Percentiles rank a stretch among this genome's conserved stretches.
Evolutionary conservation across 2,888 invertebrate species (phyloP).

Genomic region (Emmelina monodactyla): DNA sequence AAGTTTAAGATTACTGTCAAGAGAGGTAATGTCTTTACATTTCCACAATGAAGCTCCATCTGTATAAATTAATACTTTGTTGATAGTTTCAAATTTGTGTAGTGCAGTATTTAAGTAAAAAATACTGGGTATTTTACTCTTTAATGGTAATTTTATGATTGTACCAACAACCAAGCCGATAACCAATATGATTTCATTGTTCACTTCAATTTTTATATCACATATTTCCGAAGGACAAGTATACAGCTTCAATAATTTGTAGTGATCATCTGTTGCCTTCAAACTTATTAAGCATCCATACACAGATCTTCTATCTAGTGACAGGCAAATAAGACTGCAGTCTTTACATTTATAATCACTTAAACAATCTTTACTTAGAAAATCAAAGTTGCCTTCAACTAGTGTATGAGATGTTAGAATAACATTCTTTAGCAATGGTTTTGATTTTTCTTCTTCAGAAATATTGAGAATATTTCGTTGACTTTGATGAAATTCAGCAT

Average conservation of each 20-base stretch:
- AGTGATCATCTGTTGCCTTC: conserved; percentile 19
- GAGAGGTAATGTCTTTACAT: conserved; percentile 25
- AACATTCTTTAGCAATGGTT: too few relatives aligned
- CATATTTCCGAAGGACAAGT: conserved; percentile 36
- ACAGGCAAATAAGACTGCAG: conserved; percentile 23
- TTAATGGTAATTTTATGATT: conserved; percentile 27
- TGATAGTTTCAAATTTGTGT: conserved; percentile 24
- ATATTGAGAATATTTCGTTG: too few relatives aligned
- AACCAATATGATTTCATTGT: conserved; percentile 21
- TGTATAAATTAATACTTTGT: conserved; percentile 33
- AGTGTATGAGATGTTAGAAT: conserved; percentile 3
- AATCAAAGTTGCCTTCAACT: too few relatives aligned
- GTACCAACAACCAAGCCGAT: conserved; percentile 37
- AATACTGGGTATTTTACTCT: conserved; percentile 18
- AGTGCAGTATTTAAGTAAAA: conserved; percentile 40
- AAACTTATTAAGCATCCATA: conserved; percentile 27
- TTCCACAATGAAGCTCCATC: conserved; percentile 45
- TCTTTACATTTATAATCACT: conserved; percentile 12
- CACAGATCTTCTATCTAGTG: conserved; percentile 28
- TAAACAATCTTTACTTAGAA: too few relatives aligned
- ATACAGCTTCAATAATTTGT: conserved; percentile 27
- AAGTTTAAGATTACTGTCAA: conserved; percentile 26
- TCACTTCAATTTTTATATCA: conserved; percentile 24
- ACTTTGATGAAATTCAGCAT: conserved; percentile 27
- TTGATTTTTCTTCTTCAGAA: too few relatives aligned